phyloP scores from a whole-genome alignment of 1,140 invertebrate genomes.

The Cotesia glomerata region DNA sequence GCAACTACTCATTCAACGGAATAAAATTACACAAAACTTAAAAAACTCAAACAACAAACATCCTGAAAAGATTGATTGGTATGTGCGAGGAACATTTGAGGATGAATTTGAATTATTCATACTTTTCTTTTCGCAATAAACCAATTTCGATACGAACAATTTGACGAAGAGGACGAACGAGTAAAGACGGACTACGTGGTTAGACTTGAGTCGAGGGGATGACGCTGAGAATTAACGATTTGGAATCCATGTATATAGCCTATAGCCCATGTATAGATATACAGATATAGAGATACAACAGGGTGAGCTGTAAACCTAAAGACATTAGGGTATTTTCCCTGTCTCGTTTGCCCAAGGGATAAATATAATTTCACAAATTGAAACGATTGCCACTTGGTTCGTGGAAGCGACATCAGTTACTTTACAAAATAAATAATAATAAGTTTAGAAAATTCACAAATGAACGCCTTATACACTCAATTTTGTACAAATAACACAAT shows the following conservation, averaged over 20 bases:
- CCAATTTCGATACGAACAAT: conserved; percentile 46
- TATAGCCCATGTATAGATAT: neutral
- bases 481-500: too few relatives aligned
- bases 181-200: conserved; percentile 16
- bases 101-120: conserved; percentile 60
- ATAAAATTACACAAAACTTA: neutral
- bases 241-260: neutral
- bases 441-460: neutral
- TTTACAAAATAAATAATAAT: neutral
- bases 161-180: conserved; percentile 38
- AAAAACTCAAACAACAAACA: neutral
- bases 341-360: conserved; percentile 5
- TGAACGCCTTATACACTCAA: too few relatives aligned
- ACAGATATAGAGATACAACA: too few relatives aligned
- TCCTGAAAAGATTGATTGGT: conserved; percentile 53
- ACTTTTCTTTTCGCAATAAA: conserved; percentile 48
- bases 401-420: neutral
- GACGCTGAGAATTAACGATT: conserved; percentile 8
- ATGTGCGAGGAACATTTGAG: conserved; percentile 38
- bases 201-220: conserved; percentile 12
- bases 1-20: too few relatives aligned
- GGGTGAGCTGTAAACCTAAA: neutral
- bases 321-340: neutral
- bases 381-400: conserved; percentile 20
- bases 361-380: conserved; percentile 23